Evolutionary conservation across 2,888 invertebrate species (phyloP).

Genomic region (Drosophila emarginata): DNA sequence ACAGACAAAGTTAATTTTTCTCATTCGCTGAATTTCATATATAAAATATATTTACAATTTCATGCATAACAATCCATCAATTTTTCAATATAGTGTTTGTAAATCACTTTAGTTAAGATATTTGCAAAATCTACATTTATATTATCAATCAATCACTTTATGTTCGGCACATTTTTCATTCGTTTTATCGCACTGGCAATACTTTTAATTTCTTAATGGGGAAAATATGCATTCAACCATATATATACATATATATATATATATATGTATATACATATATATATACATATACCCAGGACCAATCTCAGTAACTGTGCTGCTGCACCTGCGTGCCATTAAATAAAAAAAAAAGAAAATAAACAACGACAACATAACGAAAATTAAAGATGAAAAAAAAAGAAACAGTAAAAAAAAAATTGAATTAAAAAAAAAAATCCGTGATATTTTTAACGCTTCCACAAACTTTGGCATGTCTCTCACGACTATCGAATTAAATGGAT

Average conservation of each 20-base stretch:
- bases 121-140: too few species aligned
- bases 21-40: too few species aligned
- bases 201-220: constrained; percentile 61
- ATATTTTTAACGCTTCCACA: constrained; percentile 48
- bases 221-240: constrained; percentile 20
- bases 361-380: constrained; percentile 38
- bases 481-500: constrained; percentile 63
- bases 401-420: constrained; percentile 33
- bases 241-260: neutral
- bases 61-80: too few species aligned
- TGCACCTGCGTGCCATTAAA: constrained; percentile 43
- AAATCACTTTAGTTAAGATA: too few species aligned
- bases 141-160: too few species aligned
- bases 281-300: neutral
- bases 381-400: constrained; percentile 32
- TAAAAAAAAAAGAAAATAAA: constrained; percentile 41
- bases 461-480: constrained; percentile 26
- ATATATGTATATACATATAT: too few species aligned
- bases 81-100: too few species aligned
- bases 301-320: constrained; percentile 15
- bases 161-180: neutral
- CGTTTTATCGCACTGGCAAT: neutral
- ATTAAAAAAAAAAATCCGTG: constrained; percentile 49
- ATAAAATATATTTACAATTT: too few species aligned
- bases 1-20: too few species aligned